These are phyloP conservation scores for Semicossyphus pulcher DNA, from an alignment of 2,113 vertebrate genomes.

Conservation along the genomic window DNA sequence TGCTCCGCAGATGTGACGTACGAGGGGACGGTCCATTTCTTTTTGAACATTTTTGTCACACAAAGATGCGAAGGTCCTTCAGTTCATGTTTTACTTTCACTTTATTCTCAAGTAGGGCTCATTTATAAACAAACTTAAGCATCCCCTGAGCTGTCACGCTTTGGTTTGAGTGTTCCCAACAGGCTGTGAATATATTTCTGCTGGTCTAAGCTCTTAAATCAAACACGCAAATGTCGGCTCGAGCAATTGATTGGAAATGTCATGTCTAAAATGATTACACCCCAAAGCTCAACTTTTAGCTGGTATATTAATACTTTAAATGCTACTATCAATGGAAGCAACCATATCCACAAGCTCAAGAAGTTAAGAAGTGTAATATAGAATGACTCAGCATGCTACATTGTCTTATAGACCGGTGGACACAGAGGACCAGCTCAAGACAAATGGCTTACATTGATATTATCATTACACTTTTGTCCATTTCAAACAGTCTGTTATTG, in stretches of 20 bases:
- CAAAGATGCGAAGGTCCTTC: not conserved
- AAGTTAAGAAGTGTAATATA: no score
- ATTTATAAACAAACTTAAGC: not conserved
- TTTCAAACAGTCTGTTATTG: conserved; percentile 36
- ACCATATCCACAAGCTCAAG: no score
- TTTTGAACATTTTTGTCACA: conserved; percentile 19
- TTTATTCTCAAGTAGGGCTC: not conserved
- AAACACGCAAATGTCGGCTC: not conserved
- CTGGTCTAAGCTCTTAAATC: not conserved
- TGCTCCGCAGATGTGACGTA: conserved; percentile 29
- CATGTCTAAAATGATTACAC: no score
- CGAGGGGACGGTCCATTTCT: conserved; percentile 1
- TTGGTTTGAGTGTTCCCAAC: no score
- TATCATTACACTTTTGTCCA: conserved; percentile 28
- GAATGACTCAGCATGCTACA: not conserved
- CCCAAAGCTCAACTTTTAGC: not conserved
- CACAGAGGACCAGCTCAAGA: conserved; percentile 8
- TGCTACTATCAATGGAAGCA: no score
- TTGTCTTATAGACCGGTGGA: not conserved
- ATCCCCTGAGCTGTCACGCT: not conserved
- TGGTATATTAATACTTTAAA: no score
- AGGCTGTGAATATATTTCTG: not conserved
- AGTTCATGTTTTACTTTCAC: not conserved
- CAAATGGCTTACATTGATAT: conserved; percentile 27
- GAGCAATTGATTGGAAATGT: no score